A percentile compares a stretch with the other conserved stretches of the same genome.
Conservation (phyloP, 2,797 vertebrate species). For the Gorsachius magnificus region DNA sequence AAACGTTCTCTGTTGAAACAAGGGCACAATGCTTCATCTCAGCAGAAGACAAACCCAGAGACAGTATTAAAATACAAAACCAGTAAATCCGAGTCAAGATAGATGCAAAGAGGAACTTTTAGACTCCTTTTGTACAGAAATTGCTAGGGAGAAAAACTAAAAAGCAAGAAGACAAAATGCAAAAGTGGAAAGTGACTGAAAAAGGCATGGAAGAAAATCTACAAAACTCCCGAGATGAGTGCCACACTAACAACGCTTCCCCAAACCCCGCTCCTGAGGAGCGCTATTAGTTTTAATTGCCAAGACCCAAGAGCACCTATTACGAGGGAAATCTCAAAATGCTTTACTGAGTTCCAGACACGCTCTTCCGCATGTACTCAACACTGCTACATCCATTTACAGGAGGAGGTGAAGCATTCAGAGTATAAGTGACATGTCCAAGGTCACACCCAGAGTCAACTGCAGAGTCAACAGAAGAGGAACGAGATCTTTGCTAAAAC, state of each 20-base stretch:
- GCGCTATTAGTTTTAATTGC: not conserved
- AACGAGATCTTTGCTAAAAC: slow-evolving; percentile 56
- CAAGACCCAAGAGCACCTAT: not conserved
- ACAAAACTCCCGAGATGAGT: not conserved
- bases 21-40: slow-evolving; percentile 34
- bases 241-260: not conserved
- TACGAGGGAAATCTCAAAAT: not conserved
- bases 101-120: not conserved
- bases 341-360: not conserved
- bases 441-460: slow-evolving; percentile 62
- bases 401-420: slow-evolving; percentile 59
- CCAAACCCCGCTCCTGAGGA: not conserved
- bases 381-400: slow-evolving; percentile 13
- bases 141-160: not conserved
- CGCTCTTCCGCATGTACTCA: not conserved
- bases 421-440: slow-evolving; percentile 51
- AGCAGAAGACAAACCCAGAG: not conserved
- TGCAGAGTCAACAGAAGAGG: slow-evolving; percentile 58
- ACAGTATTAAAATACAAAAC: not conserved
- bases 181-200: not conserved
- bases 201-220: not conserved
- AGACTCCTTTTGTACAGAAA: not conserved
- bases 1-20: slow-evolving; percentile 42
- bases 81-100: not conserved
- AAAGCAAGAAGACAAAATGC: not conserved